Conservation (phyloP, 2,797 vertebrate species). For the Potorous gilbertii region DNA sequence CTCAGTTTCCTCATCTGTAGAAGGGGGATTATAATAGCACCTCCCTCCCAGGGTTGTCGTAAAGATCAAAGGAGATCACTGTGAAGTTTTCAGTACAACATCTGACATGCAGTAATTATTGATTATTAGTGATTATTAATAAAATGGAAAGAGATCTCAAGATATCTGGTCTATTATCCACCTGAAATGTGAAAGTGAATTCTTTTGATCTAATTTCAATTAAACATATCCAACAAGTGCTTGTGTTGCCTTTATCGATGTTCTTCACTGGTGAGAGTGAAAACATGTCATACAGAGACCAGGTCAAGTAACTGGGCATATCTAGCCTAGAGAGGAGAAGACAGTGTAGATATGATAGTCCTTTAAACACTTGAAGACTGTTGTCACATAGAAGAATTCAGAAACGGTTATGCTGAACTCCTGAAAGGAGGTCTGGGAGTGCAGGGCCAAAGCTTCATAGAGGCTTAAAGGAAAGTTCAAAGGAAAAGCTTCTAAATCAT, state of each 20-base stretch:
- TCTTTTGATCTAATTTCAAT: neutral
- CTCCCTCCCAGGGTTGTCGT: neutral
- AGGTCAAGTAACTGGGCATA: neutral
- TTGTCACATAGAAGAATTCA: too few species aligned
- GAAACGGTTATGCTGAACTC: neutral
- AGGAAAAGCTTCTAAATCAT: neutral
- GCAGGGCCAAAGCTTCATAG: neutral
- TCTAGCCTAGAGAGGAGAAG: neutral
- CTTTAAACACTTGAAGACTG: neutral
- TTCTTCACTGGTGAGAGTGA: neutral
- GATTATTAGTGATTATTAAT: neutral
- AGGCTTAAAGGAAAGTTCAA: neutral
- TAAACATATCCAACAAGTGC: neutral
- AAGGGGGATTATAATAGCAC: neutral
- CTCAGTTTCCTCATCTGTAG: neutral
- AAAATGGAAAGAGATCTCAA: neutral
- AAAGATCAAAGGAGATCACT: neutral
- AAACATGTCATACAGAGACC: neutral
- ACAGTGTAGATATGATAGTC: neutral
- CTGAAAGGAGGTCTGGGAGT: neutral
- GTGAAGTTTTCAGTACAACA: neutral
- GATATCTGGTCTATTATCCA: neutral
- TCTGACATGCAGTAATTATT: neutral
- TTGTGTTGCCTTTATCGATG: neutral
- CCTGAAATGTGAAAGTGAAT: neutral